Evolutionary conservation across 2,113 vertebrate genomes (phyloP).

Genomic region (Isichthys henryi): DNA sequence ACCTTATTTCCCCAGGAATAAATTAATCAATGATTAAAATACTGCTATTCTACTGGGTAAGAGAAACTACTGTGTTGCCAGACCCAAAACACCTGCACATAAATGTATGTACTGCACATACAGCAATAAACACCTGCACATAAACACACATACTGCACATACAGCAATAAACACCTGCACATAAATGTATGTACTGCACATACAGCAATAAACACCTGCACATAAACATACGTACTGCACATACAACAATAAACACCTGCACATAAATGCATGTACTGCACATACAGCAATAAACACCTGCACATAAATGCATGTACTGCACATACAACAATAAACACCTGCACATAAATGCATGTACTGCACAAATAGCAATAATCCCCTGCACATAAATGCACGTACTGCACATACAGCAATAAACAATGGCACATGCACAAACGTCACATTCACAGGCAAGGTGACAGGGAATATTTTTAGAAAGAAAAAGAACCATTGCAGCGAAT

Average conservation of each 20-base stretch:
- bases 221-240: background rate
- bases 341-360: background rate
- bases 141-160: background rate
- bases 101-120: too few species aligned
- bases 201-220: background rate
- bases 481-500: slow-evolving; percentile 7
- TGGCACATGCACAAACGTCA: background rate
- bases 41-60: background rate
- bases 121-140: background rate
- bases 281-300: background rate
- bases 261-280: background rate
- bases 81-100: too few species aligned
- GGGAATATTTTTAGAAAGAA: slow-evolving; percentile 34
- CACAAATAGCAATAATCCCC: background rate
- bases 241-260: background rate
- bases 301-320: too few species aligned
- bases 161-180: too few species aligned
- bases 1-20: background rate
- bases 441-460: background rate
- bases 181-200: too few species aligned
- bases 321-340: too few species aligned
- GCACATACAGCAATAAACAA: background rate
- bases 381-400: background rate
- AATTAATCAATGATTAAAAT: too few species aligned
- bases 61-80: background rate